Evolutionary conservation across 2,797 vertebrate species (phyloP).

Genomic region (Lepilemur septentrionalis): DNA sequence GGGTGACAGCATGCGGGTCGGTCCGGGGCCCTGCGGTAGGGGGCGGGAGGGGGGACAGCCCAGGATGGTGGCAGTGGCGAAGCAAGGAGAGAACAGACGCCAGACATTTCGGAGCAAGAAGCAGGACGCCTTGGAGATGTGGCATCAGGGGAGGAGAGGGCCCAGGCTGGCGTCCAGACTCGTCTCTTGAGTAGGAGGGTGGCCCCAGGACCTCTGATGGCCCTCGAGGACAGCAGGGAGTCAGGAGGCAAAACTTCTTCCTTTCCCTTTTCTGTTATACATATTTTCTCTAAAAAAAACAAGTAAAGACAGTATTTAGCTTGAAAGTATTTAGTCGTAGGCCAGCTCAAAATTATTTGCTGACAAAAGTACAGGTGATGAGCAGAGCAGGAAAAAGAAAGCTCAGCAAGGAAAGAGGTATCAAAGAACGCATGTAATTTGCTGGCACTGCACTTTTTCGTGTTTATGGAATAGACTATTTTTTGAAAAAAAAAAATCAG

Average conservation of each 20-base stretch:
- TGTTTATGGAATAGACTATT: background rate
- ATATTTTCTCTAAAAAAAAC: background rate
- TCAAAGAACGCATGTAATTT: background rate
- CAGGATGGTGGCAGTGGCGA: too few relatives aligned
- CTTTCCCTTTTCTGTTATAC: background rate
- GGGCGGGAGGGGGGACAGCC: background rate
- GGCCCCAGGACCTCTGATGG: background rate
- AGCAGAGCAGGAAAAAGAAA: constrained; percentile 9
- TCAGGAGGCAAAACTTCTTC: background rate
- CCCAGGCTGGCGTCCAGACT: too few relatives aligned
- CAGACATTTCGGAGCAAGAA: background rate
- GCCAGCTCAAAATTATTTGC: background rate
- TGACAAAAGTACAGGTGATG: background rate
- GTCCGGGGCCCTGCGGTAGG: background rate
- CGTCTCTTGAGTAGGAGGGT: background rate
- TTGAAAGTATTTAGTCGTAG: background rate
- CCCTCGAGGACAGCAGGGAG: background rate
- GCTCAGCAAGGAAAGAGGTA: background rate
- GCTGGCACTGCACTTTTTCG: background rate
- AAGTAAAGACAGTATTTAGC: background rate
- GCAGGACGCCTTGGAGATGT: background rate
- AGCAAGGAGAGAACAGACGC: background rate
- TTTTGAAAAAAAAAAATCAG: constrained; percentile 48
- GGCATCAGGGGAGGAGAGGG: background rate
- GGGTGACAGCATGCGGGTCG: too few relatives aligned